Evolutionary conservation across 2,888 invertebrate genomes (phyloP).

Genomic region (Caenorhabditis doughertyi): DNA sequence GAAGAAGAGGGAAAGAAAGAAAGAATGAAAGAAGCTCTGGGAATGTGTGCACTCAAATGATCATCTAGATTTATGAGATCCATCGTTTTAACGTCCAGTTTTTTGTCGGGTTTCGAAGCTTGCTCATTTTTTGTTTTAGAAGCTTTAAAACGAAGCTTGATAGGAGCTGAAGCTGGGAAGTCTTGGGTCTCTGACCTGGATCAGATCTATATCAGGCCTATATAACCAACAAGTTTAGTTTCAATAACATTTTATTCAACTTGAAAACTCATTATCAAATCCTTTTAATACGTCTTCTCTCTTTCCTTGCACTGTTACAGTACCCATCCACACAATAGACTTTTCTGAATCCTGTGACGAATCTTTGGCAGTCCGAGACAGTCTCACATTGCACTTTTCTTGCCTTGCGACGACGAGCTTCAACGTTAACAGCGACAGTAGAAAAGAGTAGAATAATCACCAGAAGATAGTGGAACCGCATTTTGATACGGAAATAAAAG

Average conservation of each 20-base stretch:
- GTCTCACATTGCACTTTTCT: constrained; percentile 19
- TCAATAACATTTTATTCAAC: constrained; percentile 32
- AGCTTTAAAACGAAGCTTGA: neutral
- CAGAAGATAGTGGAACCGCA: constrained; percentile 9
- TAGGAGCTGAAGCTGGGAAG: no score
- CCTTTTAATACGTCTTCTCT: neutral
- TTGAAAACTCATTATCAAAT: neutral
- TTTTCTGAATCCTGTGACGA: neutral
- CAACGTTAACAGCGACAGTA: neutral
- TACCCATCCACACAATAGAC: constrained; percentile 22
- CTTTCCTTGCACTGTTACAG: constrained; percentile 15
- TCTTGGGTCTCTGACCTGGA: no score
- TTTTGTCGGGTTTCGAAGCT: neutral
- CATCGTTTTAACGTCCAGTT: constrained; percentile 9
- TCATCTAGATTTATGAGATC: constrained; percentile 49
- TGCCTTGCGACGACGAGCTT: constrained; percentile 7
- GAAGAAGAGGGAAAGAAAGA: neutral
- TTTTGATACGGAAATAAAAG: neutral
- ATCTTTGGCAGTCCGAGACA: constrained; percentile 5
- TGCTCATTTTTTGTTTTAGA: neutral
- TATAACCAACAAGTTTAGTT: no score
- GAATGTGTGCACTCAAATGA: constrained; percentile 33
- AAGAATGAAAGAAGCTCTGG: no score
- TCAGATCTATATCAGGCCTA: no score
- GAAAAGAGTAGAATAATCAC: neutral